A percentile compares a stretch with the other conserved stretches of the same genome.
Conservation (phyloP, 23 tunicate species). For the Clavelina lepadiformis region DNA sequence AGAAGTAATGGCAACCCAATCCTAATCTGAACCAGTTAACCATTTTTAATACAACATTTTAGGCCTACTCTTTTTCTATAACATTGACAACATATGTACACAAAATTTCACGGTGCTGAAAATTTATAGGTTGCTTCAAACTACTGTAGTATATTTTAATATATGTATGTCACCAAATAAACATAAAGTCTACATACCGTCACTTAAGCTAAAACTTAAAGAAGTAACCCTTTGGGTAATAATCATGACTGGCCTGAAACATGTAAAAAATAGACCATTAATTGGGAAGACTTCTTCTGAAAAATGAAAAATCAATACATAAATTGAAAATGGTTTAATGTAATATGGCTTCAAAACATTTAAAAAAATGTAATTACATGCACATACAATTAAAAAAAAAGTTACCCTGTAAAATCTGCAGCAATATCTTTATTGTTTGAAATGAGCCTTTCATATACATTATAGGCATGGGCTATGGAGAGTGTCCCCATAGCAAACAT, state of each 20-base stretch:
- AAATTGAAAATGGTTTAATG: not conserved
- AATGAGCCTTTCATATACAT: conserved; percentile 5
- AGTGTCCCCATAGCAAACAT: conserved; percentile 51
- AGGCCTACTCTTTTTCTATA: too few relatives aligned
- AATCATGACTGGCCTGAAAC: conserved; percentile 65
- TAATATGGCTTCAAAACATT: not conserved
- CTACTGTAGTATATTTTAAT: not conserved
- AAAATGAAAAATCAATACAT: too few relatives aligned
- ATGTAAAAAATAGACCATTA: too few relatives aligned
- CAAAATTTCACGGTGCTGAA: too few relatives aligned
- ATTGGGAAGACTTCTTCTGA: too few relatives aligned
- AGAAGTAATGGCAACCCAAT: too few relatives aligned
- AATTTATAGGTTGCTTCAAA: too few relatives aligned
- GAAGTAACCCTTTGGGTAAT: conserved; percentile 66
- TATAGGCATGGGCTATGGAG: conserved; percentile 25
- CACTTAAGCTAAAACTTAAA: conserved; percentile 41
- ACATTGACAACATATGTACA: too few relatives aligned
- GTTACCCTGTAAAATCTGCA: conserved; percentile 73
- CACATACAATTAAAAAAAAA: not conserved
- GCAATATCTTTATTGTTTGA: conserved; percentile 1
- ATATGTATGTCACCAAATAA: not conserved
- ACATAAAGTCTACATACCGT: conserved; percentile 36
- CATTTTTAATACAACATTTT: not conserved
- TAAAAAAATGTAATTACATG: not conserved
- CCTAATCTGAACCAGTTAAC: too few relatives aligned